Evolutionary conservation across 1,140 invertebrate species (phyloP).

Genomic region (Drosophila tsacasi): DNA sequence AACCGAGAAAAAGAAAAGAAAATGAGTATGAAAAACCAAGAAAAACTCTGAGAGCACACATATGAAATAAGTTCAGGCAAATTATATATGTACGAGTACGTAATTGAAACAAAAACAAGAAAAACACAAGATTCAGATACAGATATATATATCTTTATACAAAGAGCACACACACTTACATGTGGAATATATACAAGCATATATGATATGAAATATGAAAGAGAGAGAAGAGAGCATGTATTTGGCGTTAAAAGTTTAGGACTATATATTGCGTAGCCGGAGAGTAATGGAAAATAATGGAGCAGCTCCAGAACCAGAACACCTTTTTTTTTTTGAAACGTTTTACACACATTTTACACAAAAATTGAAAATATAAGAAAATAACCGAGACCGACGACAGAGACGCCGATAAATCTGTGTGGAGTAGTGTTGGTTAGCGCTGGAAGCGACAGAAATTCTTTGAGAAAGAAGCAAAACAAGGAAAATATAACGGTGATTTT

Average conservation of each 20-base stretch:
- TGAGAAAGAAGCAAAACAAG: conserved; percentile 71
- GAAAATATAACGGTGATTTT: conserved; percentile 61
- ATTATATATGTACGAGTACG: conserved; percentile 39
- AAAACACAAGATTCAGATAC: conserved; percentile 28
- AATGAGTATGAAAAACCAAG: conserved; percentile 21
- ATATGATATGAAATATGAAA: conserved; percentile 13
- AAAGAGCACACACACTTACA: conserved; percentile 46
- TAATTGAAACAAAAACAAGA: conserved; percentile 20
- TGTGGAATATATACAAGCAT: conserved; percentile 44
- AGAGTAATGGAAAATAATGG: conserved; percentile 11
- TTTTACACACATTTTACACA: conserved; percentile 40
- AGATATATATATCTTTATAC: conserved; percentile 46
- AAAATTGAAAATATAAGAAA: conserved; percentile 7
- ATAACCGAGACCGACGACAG: conserved; percentile 7
- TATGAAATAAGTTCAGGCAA: conserved; percentile 57
- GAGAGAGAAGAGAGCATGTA: conserved; percentile 32
- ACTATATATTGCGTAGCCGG: conserved; percentile 45
- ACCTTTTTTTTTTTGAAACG: conserved; percentile 21
- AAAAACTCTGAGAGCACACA: conserved; percentile 58
- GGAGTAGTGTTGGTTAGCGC: conserved; percentile 34
- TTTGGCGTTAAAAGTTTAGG: conserved; percentile 45
- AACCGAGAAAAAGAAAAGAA: neutral
- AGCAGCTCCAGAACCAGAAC: conserved; percentile 10
- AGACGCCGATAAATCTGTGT: conserved; percentile 44
- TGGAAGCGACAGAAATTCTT: conserved; percentile 63